Conservation (phyloP, 2,113 vertebrate species). For the Colius striatus region DNA sequence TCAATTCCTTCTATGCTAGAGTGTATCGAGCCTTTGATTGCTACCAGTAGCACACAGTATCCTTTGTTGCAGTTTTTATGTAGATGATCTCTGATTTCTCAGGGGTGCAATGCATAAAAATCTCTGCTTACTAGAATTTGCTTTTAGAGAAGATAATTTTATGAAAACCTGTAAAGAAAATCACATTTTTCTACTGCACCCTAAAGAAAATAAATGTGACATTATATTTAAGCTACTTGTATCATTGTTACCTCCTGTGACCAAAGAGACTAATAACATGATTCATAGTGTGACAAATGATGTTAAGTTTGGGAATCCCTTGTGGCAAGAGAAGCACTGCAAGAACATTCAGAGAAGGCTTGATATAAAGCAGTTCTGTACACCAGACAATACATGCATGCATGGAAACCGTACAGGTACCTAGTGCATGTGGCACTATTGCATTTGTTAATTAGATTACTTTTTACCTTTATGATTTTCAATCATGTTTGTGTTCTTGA, state of each 20-base stretch:
- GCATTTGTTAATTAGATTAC: not conserved
- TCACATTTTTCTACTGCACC: not conserved
- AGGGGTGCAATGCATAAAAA: not conserved
- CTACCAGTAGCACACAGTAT: not conserved
- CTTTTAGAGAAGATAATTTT: not conserved
- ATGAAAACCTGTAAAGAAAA: not conserved
- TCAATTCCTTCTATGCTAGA: not conserved
- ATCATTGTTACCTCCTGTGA: not conserved
- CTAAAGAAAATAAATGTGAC: not conserved
- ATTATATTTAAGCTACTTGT: not conserved
- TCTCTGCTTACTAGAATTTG: not conserved
- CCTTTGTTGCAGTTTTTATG: not conserved
- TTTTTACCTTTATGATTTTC: not conserved
- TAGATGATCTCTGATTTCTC: not conserved
- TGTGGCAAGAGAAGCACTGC: not conserved
- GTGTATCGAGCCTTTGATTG: not conserved
- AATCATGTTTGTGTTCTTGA: not conserved
- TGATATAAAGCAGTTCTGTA: not conserved
- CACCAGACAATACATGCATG: fast-evolving
- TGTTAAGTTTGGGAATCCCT: not conserved
- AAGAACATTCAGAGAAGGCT: not conserved
- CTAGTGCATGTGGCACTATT: not conserved
- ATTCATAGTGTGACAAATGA: constrained; percentile 21
- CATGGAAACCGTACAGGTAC: not conserved
- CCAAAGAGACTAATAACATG: not conserved